phyloP scores from a whole-genome alignment of 2,888 invertebrate species.

The Marasmarcha lunaedactyla region DNA sequence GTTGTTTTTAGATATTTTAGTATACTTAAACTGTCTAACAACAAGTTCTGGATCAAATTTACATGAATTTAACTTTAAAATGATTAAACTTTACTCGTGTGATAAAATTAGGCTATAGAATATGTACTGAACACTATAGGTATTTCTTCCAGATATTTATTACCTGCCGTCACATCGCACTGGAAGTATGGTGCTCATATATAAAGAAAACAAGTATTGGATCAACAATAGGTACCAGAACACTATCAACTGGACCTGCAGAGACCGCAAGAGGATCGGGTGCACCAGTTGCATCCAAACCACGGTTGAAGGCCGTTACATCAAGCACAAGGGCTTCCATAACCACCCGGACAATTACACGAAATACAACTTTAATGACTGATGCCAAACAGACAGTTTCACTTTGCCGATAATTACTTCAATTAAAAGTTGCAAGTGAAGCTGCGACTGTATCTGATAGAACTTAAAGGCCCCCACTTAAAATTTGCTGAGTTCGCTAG shows the following conservation, averaged over 20 bases:
- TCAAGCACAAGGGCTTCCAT: conserved; percentile 57
- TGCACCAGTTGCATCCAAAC: conserved; percentile 61
- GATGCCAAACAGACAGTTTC: conserved; percentile 22
- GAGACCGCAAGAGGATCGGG: conserved; percentile 51
- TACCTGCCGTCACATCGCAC: conserved; percentile 61
- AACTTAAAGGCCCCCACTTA: too few relatives aligned
- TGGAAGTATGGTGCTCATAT: conserved; percentile 61
- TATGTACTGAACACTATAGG: conserved; percentile 5
- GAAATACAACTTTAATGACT: conserved; percentile 60
- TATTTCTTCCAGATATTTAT: conserved; percentile 48
- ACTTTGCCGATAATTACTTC: conserved; percentile 25
- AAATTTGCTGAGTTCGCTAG: too few relatives aligned
- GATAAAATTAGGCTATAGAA: too few relatives aligned
- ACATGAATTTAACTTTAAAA: too few relatives aligned
- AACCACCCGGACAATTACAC: conserved; percentile 61
- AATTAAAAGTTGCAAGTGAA: conserved; percentile 19
- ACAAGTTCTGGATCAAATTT: too few relatives aligned
- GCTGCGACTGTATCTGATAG: too few relatives aligned
- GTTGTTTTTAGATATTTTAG: too few relatives aligned
- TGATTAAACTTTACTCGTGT: too few relatives aligned
- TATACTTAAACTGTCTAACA: too few relatives aligned
- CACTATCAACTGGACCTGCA: conserved; percentile 62
- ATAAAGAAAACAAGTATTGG: conserved; percentile 63
- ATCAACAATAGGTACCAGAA: conserved; percentile 62
- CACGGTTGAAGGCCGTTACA: conserved; percentile 50